These are phyloP conservation scores for Plestiodon gilberti DNA, from an alignment of 2,113 vertebrate genomes.

Conservation along the genomic window DNA sequence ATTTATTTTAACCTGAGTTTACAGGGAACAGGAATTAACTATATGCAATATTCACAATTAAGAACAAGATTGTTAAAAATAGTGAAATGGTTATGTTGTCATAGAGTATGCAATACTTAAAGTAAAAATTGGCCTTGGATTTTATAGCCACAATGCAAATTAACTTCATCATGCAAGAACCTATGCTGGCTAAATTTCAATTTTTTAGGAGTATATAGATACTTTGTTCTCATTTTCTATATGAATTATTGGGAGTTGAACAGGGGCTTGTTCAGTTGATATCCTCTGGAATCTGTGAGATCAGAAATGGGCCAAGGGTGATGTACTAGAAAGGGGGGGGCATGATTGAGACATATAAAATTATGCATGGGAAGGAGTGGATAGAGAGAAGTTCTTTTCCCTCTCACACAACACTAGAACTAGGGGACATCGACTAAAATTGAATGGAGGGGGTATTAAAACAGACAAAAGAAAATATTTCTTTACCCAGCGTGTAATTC, in stretches of 20 bases:
- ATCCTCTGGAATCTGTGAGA: background rate
- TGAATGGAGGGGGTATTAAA: too few relatives aligned
- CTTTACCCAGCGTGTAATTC: too few relatives aligned
- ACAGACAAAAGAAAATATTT: too few relatives aligned
- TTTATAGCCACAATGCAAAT: background rate
- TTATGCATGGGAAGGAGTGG: too few relatives aligned
- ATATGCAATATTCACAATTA: constrained; percentile 17
- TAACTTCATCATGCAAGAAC: background rate
- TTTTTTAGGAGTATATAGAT: background rate
- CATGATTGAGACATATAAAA: too few relatives aligned
- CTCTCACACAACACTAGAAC: too few relatives aligned
- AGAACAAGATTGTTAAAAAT: constrained; percentile 15
- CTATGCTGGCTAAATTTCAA: constrained; percentile 4
- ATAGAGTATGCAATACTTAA: constrained; percentile 23
- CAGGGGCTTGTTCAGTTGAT: background rate
- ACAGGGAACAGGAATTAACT: constrained; percentile 7
- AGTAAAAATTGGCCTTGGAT: background rate
- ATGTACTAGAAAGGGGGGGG: too few relatives aligned
- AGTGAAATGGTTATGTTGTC: background rate
- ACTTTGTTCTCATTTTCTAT: background rate
- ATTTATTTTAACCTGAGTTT: constrained; percentile 18
- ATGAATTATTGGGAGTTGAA: background rate
- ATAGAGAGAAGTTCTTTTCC: too few relatives aligned
- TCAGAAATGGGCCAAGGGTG: too few relatives aligned
- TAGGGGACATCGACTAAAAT: too few relatives aligned